Evolutionary conservation across 2,888 invertebrate genomes (phyloP), one percentile per base, ranked within the genome.

Genomic region (Nomada ferruginata): DNA sequence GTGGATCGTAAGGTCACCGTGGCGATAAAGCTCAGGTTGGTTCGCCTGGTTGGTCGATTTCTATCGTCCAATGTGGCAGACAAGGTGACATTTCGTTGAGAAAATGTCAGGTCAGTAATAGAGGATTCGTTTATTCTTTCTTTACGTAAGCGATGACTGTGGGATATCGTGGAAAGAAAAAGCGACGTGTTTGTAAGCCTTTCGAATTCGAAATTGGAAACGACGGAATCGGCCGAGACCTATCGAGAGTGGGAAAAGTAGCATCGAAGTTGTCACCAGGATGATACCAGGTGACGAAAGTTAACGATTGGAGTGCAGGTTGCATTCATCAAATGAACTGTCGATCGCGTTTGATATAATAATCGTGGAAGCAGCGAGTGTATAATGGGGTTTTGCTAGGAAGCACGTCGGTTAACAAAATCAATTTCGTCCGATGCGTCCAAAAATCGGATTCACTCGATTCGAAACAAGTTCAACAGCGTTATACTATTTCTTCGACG

Each of bases 1-100:
- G 53, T 36, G 4, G 47, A 44, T 66, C 13, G 69, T 79, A 78
- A 78, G 79, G 79, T 79, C 79, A 53, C 10, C 79, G 26, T 11
- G 47, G 23, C 23, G 60, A 61, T 78, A 65, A 78, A 64, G 15
- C 13, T 20, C 13, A 20, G 11, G 23, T 44, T 44, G 18, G 36
- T 73, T 52, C 18, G 4, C 20, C 42, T 57, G n/a, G 47, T 18
- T 44, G 5, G n/a, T 20, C 26, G n/a, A 11, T 23, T 42, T 57
- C 36, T 36, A 26, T 69, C 63, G 42, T 64, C 63, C 50, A 44
- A 69, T 59, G 1, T 11, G n/a, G 18, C 1, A 23, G 26, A 23
- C 18, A 5, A 10, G 13, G 44, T 61, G 76, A 76, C 70, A 70
- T 76, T 79, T 76, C 52, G 57, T n/a, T 4, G 9, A 10, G n/a